These are phyloP conservation scores for Petroica traversi DNA, from an alignment of 2,113 vertebrate genomes.

Conservation along the genomic window DNA sequence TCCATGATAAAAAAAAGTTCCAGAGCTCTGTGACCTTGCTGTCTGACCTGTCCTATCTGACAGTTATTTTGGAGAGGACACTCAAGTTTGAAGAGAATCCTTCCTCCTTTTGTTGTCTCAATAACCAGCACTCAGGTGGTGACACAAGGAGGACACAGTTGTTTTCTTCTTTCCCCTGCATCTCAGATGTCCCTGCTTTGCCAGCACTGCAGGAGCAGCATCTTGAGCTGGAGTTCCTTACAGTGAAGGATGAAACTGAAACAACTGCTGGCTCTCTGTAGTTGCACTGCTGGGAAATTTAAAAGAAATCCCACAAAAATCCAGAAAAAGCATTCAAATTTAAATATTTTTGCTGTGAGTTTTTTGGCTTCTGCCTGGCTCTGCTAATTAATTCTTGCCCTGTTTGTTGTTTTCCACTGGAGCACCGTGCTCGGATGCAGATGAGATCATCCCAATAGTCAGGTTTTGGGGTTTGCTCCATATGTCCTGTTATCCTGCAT, in stretches of 20 bases:
- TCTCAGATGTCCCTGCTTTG: background rate
- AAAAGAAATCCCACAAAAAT: background rate
- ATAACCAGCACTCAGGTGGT: background rate
- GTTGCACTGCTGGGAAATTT: background rate
- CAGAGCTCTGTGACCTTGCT: background rate
- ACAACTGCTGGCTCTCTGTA: background rate
- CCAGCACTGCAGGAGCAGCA: background rate
- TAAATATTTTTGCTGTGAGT: background rate
- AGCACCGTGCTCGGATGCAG: background rate
- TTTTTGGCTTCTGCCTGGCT: background rate
- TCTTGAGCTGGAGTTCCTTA: background rate
- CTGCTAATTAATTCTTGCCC: background rate
- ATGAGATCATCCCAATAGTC: constrained; percentile 5
- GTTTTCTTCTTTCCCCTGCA: background rate
- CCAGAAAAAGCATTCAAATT: background rate
- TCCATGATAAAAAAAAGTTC: background rate
- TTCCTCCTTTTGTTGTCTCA: background rate
- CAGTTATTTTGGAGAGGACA: background rate
- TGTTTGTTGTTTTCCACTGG: background rate
- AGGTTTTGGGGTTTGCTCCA: background rate
- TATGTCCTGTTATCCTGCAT: background rate
- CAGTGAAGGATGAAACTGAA: background rate
- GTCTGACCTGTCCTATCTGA: background rate
- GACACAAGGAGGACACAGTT: background rate
- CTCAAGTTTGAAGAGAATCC: background rate